Evolutionary conservation across 2,888 invertebrate species (phyloP).

Genomic region (Enchytraeus crypticus): DNA sequence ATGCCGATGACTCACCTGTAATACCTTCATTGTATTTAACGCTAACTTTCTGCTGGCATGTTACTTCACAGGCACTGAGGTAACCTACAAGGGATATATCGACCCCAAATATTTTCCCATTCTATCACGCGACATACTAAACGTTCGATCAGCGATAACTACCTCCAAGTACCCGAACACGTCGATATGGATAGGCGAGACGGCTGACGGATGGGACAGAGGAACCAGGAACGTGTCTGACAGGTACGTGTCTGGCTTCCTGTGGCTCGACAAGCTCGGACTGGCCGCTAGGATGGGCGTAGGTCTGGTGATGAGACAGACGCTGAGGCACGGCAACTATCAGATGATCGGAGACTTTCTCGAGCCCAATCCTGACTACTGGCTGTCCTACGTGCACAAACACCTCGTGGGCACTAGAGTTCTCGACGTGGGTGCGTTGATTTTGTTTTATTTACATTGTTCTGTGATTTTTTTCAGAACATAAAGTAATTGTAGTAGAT

Average conservation of each 20-base stretch:
- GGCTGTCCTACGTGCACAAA: neutral
- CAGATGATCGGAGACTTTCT: neutral
- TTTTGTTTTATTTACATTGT: too few species aligned
- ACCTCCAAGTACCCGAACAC: neutral
- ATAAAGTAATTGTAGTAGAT: too few species aligned
- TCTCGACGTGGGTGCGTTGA: neutral
- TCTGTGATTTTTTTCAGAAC: too few species aligned
- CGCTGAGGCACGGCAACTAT: neutral
- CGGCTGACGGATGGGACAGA: constrained; percentile 33
- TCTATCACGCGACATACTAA: neutral
- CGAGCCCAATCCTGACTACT: neutral
- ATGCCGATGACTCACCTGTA: too few species aligned
- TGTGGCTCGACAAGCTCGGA: neutral
- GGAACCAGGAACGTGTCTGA: neutral
- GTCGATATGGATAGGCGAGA: neutral
- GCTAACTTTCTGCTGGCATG: too few species aligned
- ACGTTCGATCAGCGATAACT: neutral
- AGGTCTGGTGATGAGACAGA: neutral
- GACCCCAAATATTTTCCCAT: neutral
- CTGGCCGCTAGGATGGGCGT: neutral
- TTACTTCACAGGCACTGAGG: neutral
- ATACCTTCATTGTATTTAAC: too few species aligned
- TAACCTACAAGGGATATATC: neutral
- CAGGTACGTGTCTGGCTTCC: neutral
- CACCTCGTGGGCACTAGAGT: neutral